These are phyloP conservation scores for Euthynnus affinis DNA, from an alignment of 2,797 vertebrate genomes.

Conservation along the genomic window DNA sequence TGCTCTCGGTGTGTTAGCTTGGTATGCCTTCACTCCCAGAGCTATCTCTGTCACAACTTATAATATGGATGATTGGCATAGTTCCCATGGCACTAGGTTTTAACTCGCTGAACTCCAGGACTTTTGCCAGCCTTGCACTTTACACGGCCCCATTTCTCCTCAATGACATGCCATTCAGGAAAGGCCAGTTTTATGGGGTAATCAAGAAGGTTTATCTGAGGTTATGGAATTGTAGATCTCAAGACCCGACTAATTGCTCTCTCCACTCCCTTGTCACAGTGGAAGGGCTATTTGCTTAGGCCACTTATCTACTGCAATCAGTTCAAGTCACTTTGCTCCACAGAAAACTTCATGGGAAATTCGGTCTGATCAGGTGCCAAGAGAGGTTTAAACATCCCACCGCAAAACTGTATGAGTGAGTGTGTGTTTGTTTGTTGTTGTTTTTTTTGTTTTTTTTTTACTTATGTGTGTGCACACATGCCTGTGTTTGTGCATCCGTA, in stretches of 20 bases:
- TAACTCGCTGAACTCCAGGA: conserved; percentile 71
- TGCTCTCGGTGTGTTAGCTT: conserved; percentile 27
- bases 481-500: conserved; percentile 39
- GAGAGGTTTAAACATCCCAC: conserved; percentile 64
- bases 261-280: conserved; percentile 70
- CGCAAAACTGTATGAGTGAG: conserved; percentile 33
- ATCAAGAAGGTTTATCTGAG: conserved; percentile 80
- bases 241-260: conserved; percentile 68
- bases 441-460: no score
- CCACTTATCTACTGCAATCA: conserved; percentile 77
- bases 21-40: conserved; percentile 42
- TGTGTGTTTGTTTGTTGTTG: not conserved
- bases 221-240: conserved; percentile 73
- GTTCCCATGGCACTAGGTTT: conserved; percentile 61
- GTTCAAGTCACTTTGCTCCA: conserved; percentile 69
- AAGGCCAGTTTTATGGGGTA: conserved; percentile 72
- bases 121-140: conserved; percentile 72
- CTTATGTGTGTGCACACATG: not conserved
- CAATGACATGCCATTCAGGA: conserved; percentile 72
- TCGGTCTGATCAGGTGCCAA: conserved; percentile 69
- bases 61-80: conserved; percentile 59
- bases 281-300: conserved; percentile 69
- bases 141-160: conserved; percentile 59
- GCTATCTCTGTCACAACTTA: conserved; percentile 54
- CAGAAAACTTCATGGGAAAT: conserved; percentile 78